Evolutionary conservation across 2,113 vertebrate species (phyloP), one percentile per base, ranked within the genome.

Genomic region (Xyrauchen texanus): DNA sequence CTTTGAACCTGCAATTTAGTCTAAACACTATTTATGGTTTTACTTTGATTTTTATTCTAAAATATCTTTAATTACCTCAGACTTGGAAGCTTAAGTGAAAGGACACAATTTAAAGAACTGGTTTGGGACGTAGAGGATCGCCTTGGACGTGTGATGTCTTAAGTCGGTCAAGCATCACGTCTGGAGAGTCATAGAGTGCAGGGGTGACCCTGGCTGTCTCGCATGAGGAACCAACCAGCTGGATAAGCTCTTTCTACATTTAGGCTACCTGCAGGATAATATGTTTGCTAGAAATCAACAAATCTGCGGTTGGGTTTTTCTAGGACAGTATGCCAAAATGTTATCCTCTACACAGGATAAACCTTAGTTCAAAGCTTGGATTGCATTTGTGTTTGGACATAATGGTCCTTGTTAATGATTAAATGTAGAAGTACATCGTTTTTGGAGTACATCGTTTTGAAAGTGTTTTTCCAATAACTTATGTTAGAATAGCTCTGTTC

Each of bases 191-290:
- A 6, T 68, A 13, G 51, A 34, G 21, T 34, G 21, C 21, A 34
- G 21, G 21, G 74, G 53, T 61, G 74, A 72, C 66, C 55, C 68
- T 82, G 80, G 74, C 68, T 71, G 67, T 68, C 55, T 55, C 21
- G 45, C 8, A 7, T 8, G 21, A 81, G 16, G 16, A 66, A 12
- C 8, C 21, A 4, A 68, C 74, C 75, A 77, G 34, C 75, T 77
- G 61, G 15, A 15, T 46, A 46, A 58, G 60, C 66, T 65, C 52
- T 76, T 58, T 68, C 71, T 65, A 52, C 49, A 34, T 34, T 34
- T 34, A 34, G 61, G 58, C 66, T 79, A 70, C 77, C 65, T 76
- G 70, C 52, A 63, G 65, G 60, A 45, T 13, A 21, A 82, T 34
- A 34, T 34, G 21, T 34, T 34, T 34, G 21, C 21, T 34, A 34